Percentiles rank a stretch among this genome's conserved stretches.
Conservation (phyloP, 2,888 invertebrate genomes). For the Pseudococcus viburni region DNA sequence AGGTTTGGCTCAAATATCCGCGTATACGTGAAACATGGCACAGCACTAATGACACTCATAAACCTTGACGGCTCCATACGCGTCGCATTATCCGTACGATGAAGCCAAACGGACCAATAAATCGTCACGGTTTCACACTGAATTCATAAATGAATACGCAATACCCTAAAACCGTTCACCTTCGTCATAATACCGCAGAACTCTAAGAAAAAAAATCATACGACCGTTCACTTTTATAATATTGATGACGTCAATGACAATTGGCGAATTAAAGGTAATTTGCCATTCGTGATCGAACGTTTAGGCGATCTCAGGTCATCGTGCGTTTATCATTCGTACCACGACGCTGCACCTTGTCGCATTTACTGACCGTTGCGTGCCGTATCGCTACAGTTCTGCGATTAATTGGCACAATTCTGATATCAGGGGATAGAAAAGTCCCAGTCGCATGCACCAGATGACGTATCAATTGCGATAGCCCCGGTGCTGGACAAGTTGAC, state of each 20-base stretch:
- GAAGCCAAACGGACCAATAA: conserved; percentile 19
- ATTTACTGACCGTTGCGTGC: not conserved
- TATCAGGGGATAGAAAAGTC: not conserved
- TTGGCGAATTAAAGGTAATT: conserved; percentile 39
- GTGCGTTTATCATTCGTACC: conserved; percentile 17
- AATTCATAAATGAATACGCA: conserved; percentile 33
- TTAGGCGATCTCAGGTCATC: conserved; percentile 12
- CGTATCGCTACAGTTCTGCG: not conserved
- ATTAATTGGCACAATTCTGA: conserved; percentile 34
- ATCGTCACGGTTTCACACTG: conserved; percentile 21
- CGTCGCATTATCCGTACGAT: conserved; percentile 3
- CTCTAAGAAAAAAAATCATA: not conserved
- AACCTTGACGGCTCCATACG: conserved; percentile 38
- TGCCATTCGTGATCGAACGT: conserved; percentile 36
- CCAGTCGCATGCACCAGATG: not conserved
- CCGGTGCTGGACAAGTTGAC: not conserved
- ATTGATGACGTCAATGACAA: conserved; percentile 42
- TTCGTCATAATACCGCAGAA: not conserved
- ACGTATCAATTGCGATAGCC: not conserved
- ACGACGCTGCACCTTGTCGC: not conserved
- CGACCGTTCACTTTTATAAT: conserved; percentile 41
- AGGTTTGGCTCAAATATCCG: conserved; percentile 23
- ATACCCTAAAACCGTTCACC: conserved; percentile 47
- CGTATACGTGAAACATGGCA: not conserved
- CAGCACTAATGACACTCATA: conserved; percentile 2